A percentile compares a stretch with the other conserved stretches of the same genome.
Evolutionary conservation across 2,888 invertebrate species (phyloP).

Genomic region (Branchipolynoe longqiensis): DNA sequence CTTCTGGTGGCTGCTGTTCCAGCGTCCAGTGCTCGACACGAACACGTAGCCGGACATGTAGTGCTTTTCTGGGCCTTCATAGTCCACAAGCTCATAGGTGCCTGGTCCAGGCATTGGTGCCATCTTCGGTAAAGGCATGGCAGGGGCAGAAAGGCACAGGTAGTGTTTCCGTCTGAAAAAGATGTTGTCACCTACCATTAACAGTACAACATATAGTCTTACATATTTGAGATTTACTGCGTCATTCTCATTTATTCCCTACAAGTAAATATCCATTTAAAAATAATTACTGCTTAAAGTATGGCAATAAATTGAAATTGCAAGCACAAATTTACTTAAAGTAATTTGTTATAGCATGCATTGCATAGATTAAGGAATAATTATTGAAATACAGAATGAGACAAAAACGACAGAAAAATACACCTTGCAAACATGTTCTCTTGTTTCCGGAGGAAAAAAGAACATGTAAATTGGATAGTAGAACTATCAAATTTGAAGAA

Average conservation of each 20-base stretch:
- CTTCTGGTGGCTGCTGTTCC: constrained; percentile 71
- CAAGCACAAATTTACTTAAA: neutral
- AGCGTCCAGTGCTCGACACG: constrained; percentile 80
- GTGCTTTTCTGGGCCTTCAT: constrained; percentile 78
- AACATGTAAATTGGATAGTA: too few species aligned
- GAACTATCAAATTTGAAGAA: too few species aligned
- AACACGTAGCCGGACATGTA: constrained; percentile 81
- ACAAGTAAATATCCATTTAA: too few species aligned
- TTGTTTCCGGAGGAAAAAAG: too few species aligned
- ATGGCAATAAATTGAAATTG: neutral
- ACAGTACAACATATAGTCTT: too few species aligned
- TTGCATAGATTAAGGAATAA: neutral
- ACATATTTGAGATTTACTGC: too few species aligned
- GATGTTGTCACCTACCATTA: too few species aligned
- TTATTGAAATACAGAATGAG: neutral
- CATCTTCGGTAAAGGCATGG: constrained; percentile 79
- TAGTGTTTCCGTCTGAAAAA: constrained; percentile 80
- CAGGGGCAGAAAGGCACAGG: constrained; percentile 81
- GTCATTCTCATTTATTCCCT: too few species aligned
- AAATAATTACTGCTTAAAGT: too few species aligned
- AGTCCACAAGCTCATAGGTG: constrained; percentile 77
- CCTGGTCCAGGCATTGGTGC: constrained; percentile 80
- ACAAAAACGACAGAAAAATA: too few species aligned
- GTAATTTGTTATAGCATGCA: neutral
- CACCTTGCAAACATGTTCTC: too few species aligned